Percentiles rank a stretch among this genome's conserved stretches.
Evolutionary conservation across 2,888 invertebrate species (phyloP).

Genomic region (Paralinhomoeus sp.): DNA sequence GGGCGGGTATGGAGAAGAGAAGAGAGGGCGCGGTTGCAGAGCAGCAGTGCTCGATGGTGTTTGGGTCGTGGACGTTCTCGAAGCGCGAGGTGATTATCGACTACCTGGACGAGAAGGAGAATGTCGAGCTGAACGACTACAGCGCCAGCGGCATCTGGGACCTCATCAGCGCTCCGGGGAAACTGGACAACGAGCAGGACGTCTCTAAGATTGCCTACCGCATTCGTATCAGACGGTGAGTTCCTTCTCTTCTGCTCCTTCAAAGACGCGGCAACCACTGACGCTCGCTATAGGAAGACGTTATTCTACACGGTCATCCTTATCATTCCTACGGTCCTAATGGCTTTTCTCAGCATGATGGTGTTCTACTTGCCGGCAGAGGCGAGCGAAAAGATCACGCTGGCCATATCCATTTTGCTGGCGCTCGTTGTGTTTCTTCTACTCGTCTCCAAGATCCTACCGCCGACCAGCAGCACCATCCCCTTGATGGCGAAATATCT

Average conservation of each 20-base stretch:
- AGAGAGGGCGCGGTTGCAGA: constrained; percentile 31
- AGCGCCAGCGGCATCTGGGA: constrained; percentile 97
- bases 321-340: constrained; percentile 89
- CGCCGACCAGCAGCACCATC: constrained; percentile 86
- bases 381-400: constrained; percentile 69
- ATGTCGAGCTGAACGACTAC: constrained; percentile 84
- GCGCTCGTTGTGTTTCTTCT: constrained; percentile 96
- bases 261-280: too few relatives aligned
- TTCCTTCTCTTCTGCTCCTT: too few relatives aligned
- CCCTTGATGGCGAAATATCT: constrained; percentile 97
- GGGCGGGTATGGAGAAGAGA: too few relatives aligned
- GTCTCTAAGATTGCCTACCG: constrained; percentile 27
- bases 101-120: constrained; percentile 56
- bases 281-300: constrained; percentile 52
- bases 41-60: constrained; percentile 97
- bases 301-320: constrained; percentile 97
- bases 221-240: constrained; percentile 18
- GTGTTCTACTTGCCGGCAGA: constrained; percentile 97
- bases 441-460: constrained; percentile 91
- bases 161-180: constrained; percentile 57
- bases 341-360: constrained; percentile 83
- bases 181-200: constrained; percentile 50
- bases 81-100: constrained; percentile 64
- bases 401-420: constrained; percentile 88
- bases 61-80: constrained; percentile 94